Evolutionary conservation across 2,888 invertebrate species (phyloP).

Genomic region (Ennomos erosarius): DNA sequence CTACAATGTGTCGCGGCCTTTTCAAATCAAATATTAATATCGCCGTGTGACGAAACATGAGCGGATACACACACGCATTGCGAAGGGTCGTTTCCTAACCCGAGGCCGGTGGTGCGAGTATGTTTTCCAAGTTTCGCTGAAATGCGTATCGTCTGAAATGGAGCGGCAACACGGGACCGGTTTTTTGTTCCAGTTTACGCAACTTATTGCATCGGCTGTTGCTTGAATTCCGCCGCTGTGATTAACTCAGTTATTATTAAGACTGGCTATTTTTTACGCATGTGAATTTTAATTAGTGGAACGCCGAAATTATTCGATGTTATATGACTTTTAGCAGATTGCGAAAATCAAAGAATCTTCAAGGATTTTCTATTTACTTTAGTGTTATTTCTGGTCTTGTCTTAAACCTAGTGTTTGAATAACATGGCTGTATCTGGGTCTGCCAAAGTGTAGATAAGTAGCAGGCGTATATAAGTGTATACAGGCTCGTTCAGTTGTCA

Average conservation of each 20-base stretch:
- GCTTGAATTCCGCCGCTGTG: conserved; percentile 69
- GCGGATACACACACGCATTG: conserved; percentile 37
- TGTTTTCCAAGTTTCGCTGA: conserved; percentile 57
- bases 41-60: conserved; percentile 26
- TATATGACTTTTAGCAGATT: conserved; percentile 15
- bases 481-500: conserved; percentile 32
- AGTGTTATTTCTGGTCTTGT: neutral
- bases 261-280: conserved; percentile 56
- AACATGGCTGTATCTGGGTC: conserved; percentile 2
- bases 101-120: conserved; percentile 42
- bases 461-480: neutral
- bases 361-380: neutral
- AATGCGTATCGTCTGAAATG: conserved; percentile 64
- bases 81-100: conserved; percentile 39
- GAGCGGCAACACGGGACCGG: conserved; percentile 73
- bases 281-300: conserved; percentile 45
- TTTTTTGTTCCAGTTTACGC: conserved; percentile 72
- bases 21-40: conserved; percentile 37
- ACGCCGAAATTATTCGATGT: conserved; percentile 45
- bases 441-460: conserved; percentile 21
- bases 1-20: conserved; percentile 33
- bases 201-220: conserved; percentile 73
- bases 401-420: neutral
- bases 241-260: conserved; percentile 75
- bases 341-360: conserved; percentile 6